Evolutionary conservation across 1,140 invertebrate species (phyloP).

Genomic region (Nilaparvata lugens): DNA sequence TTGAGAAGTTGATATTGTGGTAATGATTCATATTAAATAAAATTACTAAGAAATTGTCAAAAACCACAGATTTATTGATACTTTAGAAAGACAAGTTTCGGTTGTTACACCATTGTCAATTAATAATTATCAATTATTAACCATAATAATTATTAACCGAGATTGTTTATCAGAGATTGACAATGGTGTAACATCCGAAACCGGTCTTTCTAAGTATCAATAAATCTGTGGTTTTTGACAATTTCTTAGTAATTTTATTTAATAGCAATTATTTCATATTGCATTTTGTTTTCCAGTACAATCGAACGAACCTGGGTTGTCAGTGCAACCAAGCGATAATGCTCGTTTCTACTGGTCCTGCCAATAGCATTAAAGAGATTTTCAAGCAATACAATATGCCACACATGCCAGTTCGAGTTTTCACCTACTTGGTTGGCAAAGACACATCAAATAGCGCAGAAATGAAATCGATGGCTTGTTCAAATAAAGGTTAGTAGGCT

Average conservation of each 20-base stretch:
- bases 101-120: no score
- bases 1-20: no score
- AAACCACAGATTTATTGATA: no score
- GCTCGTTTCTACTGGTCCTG: constrained; percentile 86
- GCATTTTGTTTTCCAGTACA: constrained; percentile 48
- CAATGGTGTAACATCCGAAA: no score
- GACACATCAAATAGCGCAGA: constrained; percentile 78
- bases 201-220: no score
- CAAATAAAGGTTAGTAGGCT: constrained; percentile 73
- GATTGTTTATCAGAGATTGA: not conserved
- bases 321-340: constrained; percentile 98
- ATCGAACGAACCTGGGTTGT: constrained; percentile 66
- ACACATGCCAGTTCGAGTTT: constrained; percentile 85
- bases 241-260: no score
- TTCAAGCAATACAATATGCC: constrained; percentile 81
- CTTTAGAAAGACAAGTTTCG: no score
- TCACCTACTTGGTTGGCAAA: constrained; percentile 91
- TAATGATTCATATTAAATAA: no score
- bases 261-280: not conserved
- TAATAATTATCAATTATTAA: no score
- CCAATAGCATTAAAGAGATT: constrained; percentile 54
- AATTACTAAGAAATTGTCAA: no score
- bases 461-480: constrained; percentile 89
- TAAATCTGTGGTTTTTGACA: no score
- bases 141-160: no score